Percentiles rank a stretch among this genome's conserved stretches.
Evolutionary conservation across 2,888 invertebrate species (phyloP).

Genomic region (Toxonevra muliebris): DNA sequence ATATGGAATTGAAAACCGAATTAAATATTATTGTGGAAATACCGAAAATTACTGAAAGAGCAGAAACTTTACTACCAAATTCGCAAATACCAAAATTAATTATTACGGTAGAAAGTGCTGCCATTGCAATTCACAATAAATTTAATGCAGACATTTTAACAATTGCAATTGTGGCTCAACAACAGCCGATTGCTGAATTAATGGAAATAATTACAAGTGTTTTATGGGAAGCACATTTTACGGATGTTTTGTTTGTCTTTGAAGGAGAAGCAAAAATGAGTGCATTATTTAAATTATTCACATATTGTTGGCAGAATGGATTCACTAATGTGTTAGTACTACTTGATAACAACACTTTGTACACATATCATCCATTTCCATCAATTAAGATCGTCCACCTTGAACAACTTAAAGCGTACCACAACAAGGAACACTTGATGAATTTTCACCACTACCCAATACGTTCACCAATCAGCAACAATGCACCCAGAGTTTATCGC

Average conservation of each 20-base stretch:
- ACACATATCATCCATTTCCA: conserved; percentile 48
- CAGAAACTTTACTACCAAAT: neutral
- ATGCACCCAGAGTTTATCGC: conserved; percentile 29
- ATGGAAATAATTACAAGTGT: conserved; percentile 5
- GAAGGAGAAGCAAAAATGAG: neutral
- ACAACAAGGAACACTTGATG: conserved; percentile 31
- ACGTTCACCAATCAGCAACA: conserved; percentile 29
- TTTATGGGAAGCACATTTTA: conserved; percentile 32
- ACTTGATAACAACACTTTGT: conserved; percentile 29
- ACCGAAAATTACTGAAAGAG: neutral
- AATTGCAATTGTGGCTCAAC: neutral
- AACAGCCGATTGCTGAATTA: neutral
- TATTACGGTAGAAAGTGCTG: neutral
- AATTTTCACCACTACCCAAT: conserved; percentile 43
- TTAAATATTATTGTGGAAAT: neutral
- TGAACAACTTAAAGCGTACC: conserved; percentile 32
- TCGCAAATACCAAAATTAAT: neutral
- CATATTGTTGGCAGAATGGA: conserved; percentile 45
- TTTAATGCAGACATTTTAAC: neutral
- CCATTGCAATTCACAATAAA: neutral
- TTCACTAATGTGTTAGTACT: conserved; percentile 45
- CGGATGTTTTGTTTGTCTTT: conserved; percentile 28
- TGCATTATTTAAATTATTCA: conserved; percentile 37
- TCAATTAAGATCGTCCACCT: conserved; percentile 33
- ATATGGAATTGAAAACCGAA: neutral